Percentiles rank a stretch among this genome's conserved stretches.
phyloP scores from a whole-genome alignment of 2,797 vertebrate species.

The Cossypha dichroa region DNA sequence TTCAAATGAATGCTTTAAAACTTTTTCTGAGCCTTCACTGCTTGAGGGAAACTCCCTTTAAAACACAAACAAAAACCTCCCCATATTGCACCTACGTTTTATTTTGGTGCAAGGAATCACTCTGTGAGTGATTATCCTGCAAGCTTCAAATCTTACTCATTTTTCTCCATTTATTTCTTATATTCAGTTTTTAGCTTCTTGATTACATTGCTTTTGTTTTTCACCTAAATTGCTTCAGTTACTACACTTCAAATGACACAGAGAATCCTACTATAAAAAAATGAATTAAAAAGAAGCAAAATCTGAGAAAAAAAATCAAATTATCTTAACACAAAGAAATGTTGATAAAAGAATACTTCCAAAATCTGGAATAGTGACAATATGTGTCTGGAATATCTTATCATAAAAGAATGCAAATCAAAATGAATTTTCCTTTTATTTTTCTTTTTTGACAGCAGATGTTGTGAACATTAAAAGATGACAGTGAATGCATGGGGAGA shows the following conservation, averaged over 20 bases:
- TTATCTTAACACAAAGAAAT: neutral
- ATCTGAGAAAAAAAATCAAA: neutral
- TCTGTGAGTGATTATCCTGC: neutral
- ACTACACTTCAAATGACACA: neutral
- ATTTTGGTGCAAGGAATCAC: neutral
- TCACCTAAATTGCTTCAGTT: neutral
- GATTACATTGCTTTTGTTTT: neutral
- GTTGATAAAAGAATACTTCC: neutral
- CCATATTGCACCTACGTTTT: neutral
- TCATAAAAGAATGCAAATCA: conserved; percentile 34
- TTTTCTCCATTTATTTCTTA: neutral
- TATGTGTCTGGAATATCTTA: neutral
- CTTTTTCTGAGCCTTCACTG: neutral
- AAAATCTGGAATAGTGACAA: neutral
- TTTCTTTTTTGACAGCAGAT: conserved; percentile 42
- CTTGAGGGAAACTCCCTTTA: neutral
- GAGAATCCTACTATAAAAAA: neutral
- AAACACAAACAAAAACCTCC: neutral
- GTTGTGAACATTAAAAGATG: conserved; percentile 49
- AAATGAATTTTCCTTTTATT: conserved; percentile 39
- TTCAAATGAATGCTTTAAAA: neutral
- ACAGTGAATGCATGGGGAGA: neutral
- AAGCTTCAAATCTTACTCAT: neutral
- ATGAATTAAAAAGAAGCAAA: neutral
- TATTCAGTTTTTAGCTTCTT: neutral